Percentiles rank a stretch among this genome's conserved stretches.
Conservation (phyloP, 2,888 invertebrate species). For the Labia minor region DNA sequence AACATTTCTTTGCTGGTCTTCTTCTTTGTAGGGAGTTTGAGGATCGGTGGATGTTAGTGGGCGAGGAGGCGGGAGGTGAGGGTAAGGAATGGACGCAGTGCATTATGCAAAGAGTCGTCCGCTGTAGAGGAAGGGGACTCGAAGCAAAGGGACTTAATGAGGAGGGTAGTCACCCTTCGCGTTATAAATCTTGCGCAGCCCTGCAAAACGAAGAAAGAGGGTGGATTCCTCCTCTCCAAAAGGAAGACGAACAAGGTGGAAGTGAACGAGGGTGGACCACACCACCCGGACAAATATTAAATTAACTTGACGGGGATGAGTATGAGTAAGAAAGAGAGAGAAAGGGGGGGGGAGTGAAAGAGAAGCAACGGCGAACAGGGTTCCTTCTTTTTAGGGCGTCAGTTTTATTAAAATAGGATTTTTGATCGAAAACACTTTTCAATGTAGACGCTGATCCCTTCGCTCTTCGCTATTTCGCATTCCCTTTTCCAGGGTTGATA, state of each 20-base stretch:
- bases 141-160: neutral
- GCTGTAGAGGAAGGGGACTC: neutral
- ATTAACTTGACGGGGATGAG: neutral
- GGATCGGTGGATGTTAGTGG: too few species aligned
- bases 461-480: constrained; percentile 7
- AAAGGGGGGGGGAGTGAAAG: neutral
- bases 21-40: too few species aligned
- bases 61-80: too few species aligned
- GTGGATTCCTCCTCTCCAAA: neutral
- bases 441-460: constrained; percentile 1
- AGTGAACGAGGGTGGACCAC: constrained; percentile 13
- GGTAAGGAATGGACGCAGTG: constrained; percentile 13
- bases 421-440: constrained; percentile 7
- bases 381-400: neutral
- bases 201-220: constrained; percentile 13
- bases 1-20: neutral
- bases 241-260: neutral
- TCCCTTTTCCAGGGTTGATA: neutral
- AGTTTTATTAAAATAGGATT: constrained; percentile 13
- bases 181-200: constrained; percentile 13
- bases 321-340: neutral
- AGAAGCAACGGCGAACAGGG: neutral
- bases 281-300: constrained; percentile 13
- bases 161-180: constrained; percentile 13
- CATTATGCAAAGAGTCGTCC: constrained; percentile 13